Base-by-base conservation (phyloP, 2,888 invertebrate species). In the Brassicogethes aeneus region DNA sequence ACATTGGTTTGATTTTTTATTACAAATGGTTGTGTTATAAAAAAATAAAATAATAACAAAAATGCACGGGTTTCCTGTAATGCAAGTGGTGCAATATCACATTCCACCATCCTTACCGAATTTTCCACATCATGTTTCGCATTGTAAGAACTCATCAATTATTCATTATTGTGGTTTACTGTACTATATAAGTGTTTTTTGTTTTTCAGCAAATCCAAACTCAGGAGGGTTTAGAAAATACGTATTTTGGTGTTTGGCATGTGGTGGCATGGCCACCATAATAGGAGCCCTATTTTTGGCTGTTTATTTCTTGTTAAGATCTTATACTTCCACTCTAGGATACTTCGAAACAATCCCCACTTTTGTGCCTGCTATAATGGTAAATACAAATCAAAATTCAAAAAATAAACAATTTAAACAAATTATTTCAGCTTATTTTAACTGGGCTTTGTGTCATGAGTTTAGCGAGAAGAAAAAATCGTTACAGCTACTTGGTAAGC, bases 271-370 rank as follows among this genome's bases (percentile, higher is more conserved):
- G 43, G 82, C 86, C 2, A 80, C 84, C 2, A 77, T 86, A 17
- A 71, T 88, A 45, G 88, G 88, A 10, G 80, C 83, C 12, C 72
- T 88, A 45, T 79, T 87, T 62, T 76, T 86, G 3, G 82, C 85
- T 1, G 82, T 89, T 49, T 87, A 87, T 62, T 82, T 86, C 59
- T 75, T 87, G 49, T 76, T 89, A 43, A 74, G 86, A 15, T 80
- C 85, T 2, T 82, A 87, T 64, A 90, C 89, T 0, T 80, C 82
- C 1, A 83, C 83, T 1, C 74, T 83, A 36, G 77, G 76, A 38
- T 78, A 90, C 60, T 82, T 93, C 66, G 93, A 94, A 73, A 91
- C 93, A 0, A 86, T 94, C 53, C 93, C 93, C n/a, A 90, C 91
- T 3, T 93, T 92, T 61, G 88, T 93, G 54, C 91, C 91, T 30